Conservation (phyloP, 2,797 vertebrate species). For the Amazona ochrocephala region DNA sequence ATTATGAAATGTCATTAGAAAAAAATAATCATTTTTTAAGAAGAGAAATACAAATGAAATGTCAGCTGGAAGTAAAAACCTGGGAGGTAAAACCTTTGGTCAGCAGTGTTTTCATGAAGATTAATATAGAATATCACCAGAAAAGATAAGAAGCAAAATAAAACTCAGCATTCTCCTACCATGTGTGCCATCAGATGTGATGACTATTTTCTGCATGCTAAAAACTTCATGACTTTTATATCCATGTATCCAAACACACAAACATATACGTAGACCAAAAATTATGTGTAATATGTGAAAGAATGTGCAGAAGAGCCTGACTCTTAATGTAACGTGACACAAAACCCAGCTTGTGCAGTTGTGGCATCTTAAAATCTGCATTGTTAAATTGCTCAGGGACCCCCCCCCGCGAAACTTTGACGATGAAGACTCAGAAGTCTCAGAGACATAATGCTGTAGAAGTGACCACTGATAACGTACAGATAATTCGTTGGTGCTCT, state of each 20-base stretch:
- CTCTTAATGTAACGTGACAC: neutral
- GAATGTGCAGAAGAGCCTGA: neutral
- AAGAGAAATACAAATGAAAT: neutral
- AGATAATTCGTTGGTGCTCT: neutral
- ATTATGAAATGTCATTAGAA: neutral
- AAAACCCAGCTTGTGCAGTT: neutral
- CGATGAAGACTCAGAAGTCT: neutral
- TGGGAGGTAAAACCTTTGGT: neutral
- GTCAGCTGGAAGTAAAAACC: neutral
- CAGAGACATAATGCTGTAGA: neutral
- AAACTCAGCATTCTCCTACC: neutral
- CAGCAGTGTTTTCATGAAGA: neutral
- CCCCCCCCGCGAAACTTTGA: neutral
- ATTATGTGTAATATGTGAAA: neutral
- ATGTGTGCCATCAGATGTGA: neutral
- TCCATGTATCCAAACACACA: neutral
- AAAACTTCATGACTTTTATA: neutral
- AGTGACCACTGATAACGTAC: neutral
- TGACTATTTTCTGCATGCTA: neutral
- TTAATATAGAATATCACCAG: neutral
- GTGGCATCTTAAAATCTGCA: neutral
- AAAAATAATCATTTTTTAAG: neutral
- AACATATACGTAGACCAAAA: neutral
- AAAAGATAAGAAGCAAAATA: neutral
- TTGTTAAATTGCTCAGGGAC: neutral